Base-by-base conservation (phyloP, 1,140 invertebrate genomes). In the Asbolus verrucosus region DNA sequence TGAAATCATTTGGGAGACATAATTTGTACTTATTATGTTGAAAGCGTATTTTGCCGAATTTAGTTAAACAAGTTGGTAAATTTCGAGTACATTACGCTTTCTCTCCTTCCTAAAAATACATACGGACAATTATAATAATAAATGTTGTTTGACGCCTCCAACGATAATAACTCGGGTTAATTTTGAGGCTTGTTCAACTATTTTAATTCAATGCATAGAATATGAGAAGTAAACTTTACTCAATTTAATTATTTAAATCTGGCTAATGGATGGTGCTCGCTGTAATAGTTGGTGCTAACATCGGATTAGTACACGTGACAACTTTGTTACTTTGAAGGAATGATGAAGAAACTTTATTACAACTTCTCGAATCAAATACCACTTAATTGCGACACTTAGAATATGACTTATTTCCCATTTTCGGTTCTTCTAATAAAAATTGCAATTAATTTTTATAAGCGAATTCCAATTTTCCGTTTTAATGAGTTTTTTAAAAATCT, bases 161-260 rank as follows among this genome's bases (percentile, higher is more conserved):
- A 27, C 8, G 3, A 27, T 27, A 27, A 36, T 36, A 36, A 36
- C 11, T 36, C n/a, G 24, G 5, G 5, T n/a, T 36, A 36, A 36
- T 4, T n/a, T 36, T 11, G 33, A n/a, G 33, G 5, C 3, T 27
- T 38, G 33, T 38, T 38, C 9, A 9, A 11, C 13, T 15, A 43
- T 43, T 43, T 14, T 43, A 43, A 27, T 50, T 50, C 19, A 1
- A 24, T 13, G 43, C 43, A 50, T 50, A 27, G n/a, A 54, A 8
- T 54, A 54, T 54, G 19, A 31, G 11, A 24, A 54, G 46, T 27
- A 54, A 54, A 30, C 46, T 54, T 54, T 54, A 27, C 21, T 16
- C 46, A 54, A 13, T 54, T 54, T 54, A 54, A 54, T 54, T 54
- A 54, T 54, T 54, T 24, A 54, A 27, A 13, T 54, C 46, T 13